A percentile compares a stretch with the other conserved stretches of the same genome.
Conservation (phyloP, 2,888 invertebrate species). For the Trichopoda pennipes region DNA sequence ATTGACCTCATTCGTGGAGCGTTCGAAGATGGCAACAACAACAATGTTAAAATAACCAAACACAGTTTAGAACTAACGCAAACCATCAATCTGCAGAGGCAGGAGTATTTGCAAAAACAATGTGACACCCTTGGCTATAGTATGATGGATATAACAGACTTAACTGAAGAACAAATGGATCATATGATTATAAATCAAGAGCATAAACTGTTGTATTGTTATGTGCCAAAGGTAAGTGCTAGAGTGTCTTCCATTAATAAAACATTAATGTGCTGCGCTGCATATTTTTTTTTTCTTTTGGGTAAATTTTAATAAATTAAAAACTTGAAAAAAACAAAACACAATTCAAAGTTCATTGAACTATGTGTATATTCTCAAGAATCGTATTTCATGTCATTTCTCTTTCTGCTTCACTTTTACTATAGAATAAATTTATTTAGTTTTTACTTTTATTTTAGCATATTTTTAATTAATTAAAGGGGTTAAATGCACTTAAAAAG, state of each 20-base stretch:
- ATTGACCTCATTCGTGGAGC: conserved; percentile 71
- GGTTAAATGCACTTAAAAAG: too few relatives aligned
- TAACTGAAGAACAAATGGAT: conserved; percentile 84
- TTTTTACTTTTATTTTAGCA: neutral
- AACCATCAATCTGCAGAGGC: conserved; percentile 84
- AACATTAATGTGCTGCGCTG: neutral
- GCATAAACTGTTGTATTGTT: conserved; percentile 93
- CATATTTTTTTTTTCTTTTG: too few relatives aligned
- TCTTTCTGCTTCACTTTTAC: conserved; percentile 4
- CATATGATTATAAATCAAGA: conserved; percentile 92
- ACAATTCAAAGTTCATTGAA: conserved; percentile 61
- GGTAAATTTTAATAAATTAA: neutral
- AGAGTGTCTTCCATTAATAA: neutral
- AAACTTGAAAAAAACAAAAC: neutral
- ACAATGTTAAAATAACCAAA: conserved; percentile 80
- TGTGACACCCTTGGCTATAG: conserved; percentile 83
- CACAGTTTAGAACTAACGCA: conserved; percentile 84
- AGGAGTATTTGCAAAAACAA: conserved; percentile 84
- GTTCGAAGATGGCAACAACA: conserved; percentile 79
- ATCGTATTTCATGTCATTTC: conserved; percentile 18
- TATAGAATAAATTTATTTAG: conserved; percentile 2
- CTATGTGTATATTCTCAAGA: conserved; percentile 18
- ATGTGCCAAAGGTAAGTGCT: conserved; percentile 91
- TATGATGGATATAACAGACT: conserved; percentile 80
- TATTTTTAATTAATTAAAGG: neutral